Evolutionary conservation across 2,113 vertebrate species (phyloP).

Genomic region (Pungitius pungitius): DNA sequence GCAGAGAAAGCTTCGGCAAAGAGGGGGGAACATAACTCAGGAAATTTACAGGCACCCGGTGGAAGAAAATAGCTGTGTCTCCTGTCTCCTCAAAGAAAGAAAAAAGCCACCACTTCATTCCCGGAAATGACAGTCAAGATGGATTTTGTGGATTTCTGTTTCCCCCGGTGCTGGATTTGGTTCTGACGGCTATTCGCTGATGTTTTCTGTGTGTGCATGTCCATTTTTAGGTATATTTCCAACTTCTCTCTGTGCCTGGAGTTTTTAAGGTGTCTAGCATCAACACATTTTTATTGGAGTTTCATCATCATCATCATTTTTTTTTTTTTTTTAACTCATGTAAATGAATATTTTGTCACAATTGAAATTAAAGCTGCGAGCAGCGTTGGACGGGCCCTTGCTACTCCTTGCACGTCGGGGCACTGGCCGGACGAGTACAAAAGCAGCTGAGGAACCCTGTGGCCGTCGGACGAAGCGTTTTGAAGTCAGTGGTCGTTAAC

Average conservation of each 20-base stretch:
- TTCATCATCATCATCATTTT: too few relatives aligned
- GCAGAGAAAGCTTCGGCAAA: conserved; percentile 82
- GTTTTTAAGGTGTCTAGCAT: background rate
- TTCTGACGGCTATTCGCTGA: background rate
- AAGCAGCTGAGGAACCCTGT: too few relatives aligned
- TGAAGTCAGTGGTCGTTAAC: too few relatives aligned
- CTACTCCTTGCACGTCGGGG: too few relatives aligned
- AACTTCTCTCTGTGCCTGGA: background rate
- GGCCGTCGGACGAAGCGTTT: too few relatives aligned
- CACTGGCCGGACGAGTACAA: too few relatives aligned
- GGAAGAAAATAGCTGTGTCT: conserved; percentile 74
- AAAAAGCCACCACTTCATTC: conserved; percentile 32
- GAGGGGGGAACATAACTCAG: conserved; percentile 67
- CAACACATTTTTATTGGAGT: background rate
- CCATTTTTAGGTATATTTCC: background rate
- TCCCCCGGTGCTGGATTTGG: background rate
- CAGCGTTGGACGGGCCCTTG: too few relatives aligned
- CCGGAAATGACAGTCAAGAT: conserved; percentile 29
- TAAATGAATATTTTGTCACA: too few relatives aligned
- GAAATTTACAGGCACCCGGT: conserved; percentile 67
- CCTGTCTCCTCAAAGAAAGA: conserved; percentile 23
- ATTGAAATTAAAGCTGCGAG: too few relatives aligned
- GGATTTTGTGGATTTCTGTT: conserved; percentile 37
- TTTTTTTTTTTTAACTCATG: too few relatives aligned
- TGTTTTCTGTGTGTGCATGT: background rate